A percentile compares a stretch with the other conserved stretches of the same genome.
phyloP scores from a whole-genome alignment of 2,797 vertebrate species.

The Urophycis tenuis region DNA sequence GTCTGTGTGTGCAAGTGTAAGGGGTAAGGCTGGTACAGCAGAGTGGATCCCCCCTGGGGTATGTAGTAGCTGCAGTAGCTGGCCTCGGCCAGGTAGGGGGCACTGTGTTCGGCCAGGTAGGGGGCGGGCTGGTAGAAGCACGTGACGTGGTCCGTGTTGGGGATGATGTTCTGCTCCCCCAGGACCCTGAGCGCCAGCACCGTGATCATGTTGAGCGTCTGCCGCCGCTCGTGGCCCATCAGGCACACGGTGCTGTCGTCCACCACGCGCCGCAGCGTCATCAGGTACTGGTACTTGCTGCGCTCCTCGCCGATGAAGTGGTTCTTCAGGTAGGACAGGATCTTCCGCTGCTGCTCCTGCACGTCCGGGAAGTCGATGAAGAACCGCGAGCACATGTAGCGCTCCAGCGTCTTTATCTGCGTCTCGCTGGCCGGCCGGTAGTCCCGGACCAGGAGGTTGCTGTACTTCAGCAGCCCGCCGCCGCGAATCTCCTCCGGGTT shows the following conservation, averaged over 20 bases:
- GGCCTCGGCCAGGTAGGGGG: constrained; percentile 60
- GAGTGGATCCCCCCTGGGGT: constrained; percentile 74
- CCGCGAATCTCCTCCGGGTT: constrained; percentile 96
- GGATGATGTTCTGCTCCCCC: constrained; percentile 91
- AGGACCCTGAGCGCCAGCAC: constrained; percentile 90
- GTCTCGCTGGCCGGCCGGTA: constrained; percentile 85
- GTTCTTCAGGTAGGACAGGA: constrained; percentile 92
- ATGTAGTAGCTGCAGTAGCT: constrained; percentile 85
- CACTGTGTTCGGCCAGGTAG: constrained; percentile 80
- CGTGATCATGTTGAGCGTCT: constrained; percentile 95
- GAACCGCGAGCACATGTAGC: constrained; percentile 98
- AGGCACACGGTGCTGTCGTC: constrained; percentile 94
- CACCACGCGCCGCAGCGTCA: constrained; percentile 87
- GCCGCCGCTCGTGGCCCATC: constrained; percentile 87
- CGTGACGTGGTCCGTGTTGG: constrained; percentile 84
- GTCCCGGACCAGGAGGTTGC: constrained; percentile 88
- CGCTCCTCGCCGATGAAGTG: constrained; percentile 96
- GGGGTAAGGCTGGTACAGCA: constrained; percentile 86
- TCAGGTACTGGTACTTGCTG: constrained; percentile 97
- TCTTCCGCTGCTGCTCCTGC: constrained; percentile 88
- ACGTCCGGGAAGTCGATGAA: constrained; percentile 98
- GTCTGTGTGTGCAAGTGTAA: constrained; percentile 79
- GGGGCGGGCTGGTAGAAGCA: constrained; percentile 96
- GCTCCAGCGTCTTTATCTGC: constrained; percentile 90
- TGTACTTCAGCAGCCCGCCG: constrained; percentile 94